Base-by-base conservation (phyloP, 1,140 invertebrate genomes). In the Archivesica marissinica region DNA sequence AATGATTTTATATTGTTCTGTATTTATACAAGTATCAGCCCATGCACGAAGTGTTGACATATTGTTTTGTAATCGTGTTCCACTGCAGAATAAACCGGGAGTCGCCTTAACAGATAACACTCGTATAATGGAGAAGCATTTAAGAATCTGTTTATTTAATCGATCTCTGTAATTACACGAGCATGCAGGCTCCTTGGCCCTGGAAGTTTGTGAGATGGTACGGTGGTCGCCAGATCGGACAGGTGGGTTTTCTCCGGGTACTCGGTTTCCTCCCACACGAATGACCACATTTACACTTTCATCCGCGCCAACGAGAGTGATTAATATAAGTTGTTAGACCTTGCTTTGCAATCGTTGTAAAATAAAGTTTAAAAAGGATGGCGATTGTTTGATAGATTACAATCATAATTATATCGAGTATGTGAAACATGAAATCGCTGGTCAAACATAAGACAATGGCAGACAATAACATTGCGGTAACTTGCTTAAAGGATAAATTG, bases 21-120 rank as follows among this genome's bases (percentile, higher is more conserved):
- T 50, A 50, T 47, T 72, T 72, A 44, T 72, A 72, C 44, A 72
- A 72, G 33, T 72, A 50, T 72, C 28, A 33, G 68, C 28, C 44
- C n/a, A 30, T 50, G 28, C 68, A n/a, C 13, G n/a, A 50, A 33
- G 44, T 41, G 68, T 72, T 72, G 68, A 72, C 68, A 72, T 13
- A 72, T 50, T 30, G 39, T 44, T 47, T 28, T 72, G 39, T 47
- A 28, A 72, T 72, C 39, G 11, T 72, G 39, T 44, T 68, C 50
- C 35, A 47, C 15, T 52, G 68, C 38, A 41, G 15, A 30, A 15
- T 47, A 50, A 52, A 28, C 25, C 50, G 11, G 17, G 25, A 47
- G 28, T 2, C 68, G 68, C 25, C 41, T 50, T 72, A 23, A 30
- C 15, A 64, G 59, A 64, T 64, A 64, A 64, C 50, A 72, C 30